Conservation (phyloP, 1,140 invertebrate genomes). For the Pogonomyrmex californicus region DNA sequence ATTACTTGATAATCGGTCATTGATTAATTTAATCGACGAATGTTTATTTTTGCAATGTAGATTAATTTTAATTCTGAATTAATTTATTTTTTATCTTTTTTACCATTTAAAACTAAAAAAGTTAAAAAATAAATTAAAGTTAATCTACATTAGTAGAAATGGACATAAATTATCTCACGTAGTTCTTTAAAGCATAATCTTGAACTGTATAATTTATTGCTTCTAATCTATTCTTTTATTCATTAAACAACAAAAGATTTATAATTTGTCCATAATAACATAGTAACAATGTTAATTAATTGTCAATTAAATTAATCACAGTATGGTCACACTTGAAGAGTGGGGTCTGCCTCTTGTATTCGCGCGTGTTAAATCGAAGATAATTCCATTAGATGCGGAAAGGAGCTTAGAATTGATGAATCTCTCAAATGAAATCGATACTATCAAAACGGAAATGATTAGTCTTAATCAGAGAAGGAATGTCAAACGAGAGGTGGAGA, state of each 20-base stretch:
- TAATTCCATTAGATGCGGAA: slow-evolving; percentile 45
- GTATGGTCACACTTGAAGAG: neutral
- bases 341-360: neutral
- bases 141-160: neutral
- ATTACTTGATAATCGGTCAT: neutral
- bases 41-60: too few species aligned
- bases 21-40: too few species aligned
- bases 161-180: neutral
- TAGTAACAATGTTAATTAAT: neutral
- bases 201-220: neutral
- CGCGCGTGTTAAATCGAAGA: neutral
- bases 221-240: neutral
- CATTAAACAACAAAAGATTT: neutral
- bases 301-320: neutral
- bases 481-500: slow-evolving; percentile 40
- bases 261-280: neutral
- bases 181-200: neutral
- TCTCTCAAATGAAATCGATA: slow-evolving; percentile 69
- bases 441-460: slow-evolving; percentile 58
- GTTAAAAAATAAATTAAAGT: neutral
- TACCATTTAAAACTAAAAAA: too few species aligned
- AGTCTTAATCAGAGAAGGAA: slow-evolving; percentile 16
- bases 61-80: too few species aligned
- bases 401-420: slow-evolving; percentile 46
- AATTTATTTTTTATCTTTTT: too few species aligned